Percentiles rank a stretch among this genome's conserved stretches.
Evolutionary conservation across 2,113 vertebrate species (phyloP).

Genomic region (Prochilodus magdalenae): DNA sequence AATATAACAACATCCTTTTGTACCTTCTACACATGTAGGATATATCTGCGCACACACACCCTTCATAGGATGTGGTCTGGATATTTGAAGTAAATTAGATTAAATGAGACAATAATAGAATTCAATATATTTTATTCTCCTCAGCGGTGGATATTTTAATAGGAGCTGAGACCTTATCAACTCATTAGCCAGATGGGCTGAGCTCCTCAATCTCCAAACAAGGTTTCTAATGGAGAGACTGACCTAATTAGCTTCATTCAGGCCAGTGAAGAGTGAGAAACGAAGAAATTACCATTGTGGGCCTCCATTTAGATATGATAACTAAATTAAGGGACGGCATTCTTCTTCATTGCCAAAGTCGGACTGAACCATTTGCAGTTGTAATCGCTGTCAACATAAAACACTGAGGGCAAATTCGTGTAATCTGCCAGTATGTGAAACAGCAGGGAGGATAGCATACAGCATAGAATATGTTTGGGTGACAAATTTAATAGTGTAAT

Average conservation of each 20-base stretch:
- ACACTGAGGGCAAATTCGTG: background rate
- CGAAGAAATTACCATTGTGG: slow-evolving; percentile 48
- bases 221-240: slow-evolving; percentile 73
- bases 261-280: slow-evolving; percentile 61
- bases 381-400: slow-evolving; percentile 17
- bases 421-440: slow-evolving; percentile 8
- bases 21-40: background rate
- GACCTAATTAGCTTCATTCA: slow-evolving; percentile 78
- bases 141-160: slow-evolving; percentile 78
- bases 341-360: slow-evolving; percentile 19
- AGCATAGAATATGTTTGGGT: background rate
- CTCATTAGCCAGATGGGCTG: slow-evolving; percentile 78
- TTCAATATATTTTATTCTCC: slow-evolving; percentile 77
- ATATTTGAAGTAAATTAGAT: slow-evolving; percentile 78
- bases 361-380: slow-evolving; percentile 17
- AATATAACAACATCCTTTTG: background rate
- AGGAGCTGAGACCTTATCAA: slow-evolving; percentile 75
- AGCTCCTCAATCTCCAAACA: slow-evolving; percentile 76
- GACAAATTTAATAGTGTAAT: background rate
- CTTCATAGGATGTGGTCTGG: slow-evolving; percentile 51
- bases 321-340: slow-evolving; percentile 1
- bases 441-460: background rate
- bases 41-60: too few species aligned
- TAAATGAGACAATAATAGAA: slow-evolving; percentile 79
- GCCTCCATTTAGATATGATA: slow-evolving; percentile 29